Evolutionary conservation across 2,888 invertebrate genomes (phyloP).

Genomic region (Diarsia brunnea): DNA sequence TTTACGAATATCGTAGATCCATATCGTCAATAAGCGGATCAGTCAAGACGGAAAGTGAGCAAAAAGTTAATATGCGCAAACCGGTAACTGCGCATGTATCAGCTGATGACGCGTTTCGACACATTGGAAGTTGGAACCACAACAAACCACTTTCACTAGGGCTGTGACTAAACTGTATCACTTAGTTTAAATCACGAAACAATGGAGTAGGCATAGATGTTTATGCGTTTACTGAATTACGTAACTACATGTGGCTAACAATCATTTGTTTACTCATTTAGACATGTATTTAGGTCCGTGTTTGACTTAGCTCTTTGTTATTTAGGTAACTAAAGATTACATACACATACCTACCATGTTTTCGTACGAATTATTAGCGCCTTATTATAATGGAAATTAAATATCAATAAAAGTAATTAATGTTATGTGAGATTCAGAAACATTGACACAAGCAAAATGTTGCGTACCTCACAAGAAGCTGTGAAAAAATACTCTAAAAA

Average conservation of each 20-base stretch:
- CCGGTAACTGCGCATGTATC: constrained; percentile 56
- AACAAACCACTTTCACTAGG: constrained; percentile 68
- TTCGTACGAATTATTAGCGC: neutral
- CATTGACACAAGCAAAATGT: neutral
- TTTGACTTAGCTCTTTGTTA: constrained; percentile 12
- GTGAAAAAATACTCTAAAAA: neutral
- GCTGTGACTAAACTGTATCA: constrained; percentile 47
- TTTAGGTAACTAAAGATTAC: neutral
- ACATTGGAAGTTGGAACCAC: constrained; percentile 41
- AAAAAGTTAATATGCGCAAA: constrained; percentile 51
- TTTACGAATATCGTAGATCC: neutral
- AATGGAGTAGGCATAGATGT: constrained; percentile 3
- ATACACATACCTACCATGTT: neutral
- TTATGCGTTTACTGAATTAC: constrained; percentile 8
- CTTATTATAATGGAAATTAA: neutral
- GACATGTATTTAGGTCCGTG: neutral
- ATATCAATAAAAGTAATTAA: constrained; percentile 1
- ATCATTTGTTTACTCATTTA: constrained; percentile 14
- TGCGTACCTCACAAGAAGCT: neutral
- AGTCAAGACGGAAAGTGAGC: constrained; percentile 52
- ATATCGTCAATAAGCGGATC: constrained; percentile 10
- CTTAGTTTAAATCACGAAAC: constrained; percentile 23
- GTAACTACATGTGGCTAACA: neutral
- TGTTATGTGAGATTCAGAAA: constrained; percentile 4
- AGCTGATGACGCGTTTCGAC: constrained; percentile 51